These are phyloP conservation scores for Psix sp. DNA, from an alignment of 1,140 invertebrate genomes.

Conservation along the genomic window DNA sequence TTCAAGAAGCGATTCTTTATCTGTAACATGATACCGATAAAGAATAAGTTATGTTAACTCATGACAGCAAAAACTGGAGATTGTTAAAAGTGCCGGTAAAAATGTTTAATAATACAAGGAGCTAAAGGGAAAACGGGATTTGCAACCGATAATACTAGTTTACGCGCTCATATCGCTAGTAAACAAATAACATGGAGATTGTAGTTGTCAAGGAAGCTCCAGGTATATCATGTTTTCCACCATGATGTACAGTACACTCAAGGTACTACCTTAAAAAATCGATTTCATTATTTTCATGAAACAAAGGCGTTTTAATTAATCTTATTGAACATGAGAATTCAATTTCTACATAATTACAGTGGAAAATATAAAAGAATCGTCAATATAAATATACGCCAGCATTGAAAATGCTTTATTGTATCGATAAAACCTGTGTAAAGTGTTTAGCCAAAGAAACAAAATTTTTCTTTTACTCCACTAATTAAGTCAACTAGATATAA, in stretches of 20 bases:
- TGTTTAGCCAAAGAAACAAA: too few relatives aligned
- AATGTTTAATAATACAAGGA: conserved; percentile 19
- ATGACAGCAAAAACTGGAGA: not conserved
- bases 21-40: too few relatives aligned
- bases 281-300: conserved; percentile 3
- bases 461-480: too few relatives aligned
- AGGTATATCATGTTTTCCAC: conserved; percentile 26
- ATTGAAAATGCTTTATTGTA: too few relatives aligned
- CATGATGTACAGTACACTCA: conserved; percentile 21
- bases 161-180: conserved; percentile 1
- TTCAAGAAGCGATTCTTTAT: conserved; percentile 11
- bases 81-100: conserved; percentile 14
- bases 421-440: too few relatives aligned
- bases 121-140: conserved; percentile 26
- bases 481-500: too few relatives aligned
- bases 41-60: conserved; percentile 11
- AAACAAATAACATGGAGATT: conserved; percentile 50
- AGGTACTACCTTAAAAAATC: conserved; percentile 17
- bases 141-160: conserved; percentile 36
- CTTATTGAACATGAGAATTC: too few relatives aligned
- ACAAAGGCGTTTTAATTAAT: conserved; percentile 22
- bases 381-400: too few relatives aligned
- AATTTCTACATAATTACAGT: too few relatives aligned
- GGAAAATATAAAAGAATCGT: too few relatives aligned
- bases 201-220: conserved; percentile 34